Conservation (phyloP, 2,888 invertebrate species). For the Aphelenchoides bicaudatus region DNA sequence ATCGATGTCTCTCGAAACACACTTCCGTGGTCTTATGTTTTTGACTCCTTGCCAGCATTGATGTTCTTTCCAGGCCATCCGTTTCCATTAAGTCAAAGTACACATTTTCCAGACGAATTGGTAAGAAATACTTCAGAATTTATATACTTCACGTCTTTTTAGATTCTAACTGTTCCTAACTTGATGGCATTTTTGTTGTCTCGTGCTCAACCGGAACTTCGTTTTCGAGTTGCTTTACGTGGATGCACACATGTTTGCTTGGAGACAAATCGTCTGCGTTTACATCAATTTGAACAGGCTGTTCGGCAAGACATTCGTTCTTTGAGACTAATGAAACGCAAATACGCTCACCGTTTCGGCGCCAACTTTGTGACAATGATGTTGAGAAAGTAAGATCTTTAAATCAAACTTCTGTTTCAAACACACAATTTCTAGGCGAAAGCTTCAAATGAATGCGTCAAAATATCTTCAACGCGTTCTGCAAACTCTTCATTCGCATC, state of each 20-base stretch:
- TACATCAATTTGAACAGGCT: constrained; percentile 19
- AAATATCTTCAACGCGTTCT: constrained; percentile 25
- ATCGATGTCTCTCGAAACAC: constrained; percentile 36
- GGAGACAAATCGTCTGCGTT: constrained; percentile 23
- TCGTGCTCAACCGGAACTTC: constrained; percentile 30
- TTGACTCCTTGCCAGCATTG: constrained; percentile 35
- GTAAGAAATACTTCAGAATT: too few species aligned
- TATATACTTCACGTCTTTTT: too few species aligned
- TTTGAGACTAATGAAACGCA: constrained; percentile 9
- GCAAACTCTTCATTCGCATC: constrained; percentile 23
- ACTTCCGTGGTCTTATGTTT: constrained; percentile 36
- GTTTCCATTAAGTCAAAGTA: constrained; percentile 18
- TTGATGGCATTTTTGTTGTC: constrained; percentile 38
- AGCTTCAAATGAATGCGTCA: constrained; percentile 25
- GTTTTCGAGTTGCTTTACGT: constrained; percentile 30
- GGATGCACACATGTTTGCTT: constrained; percentile 28
- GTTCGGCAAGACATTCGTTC: constrained; percentile 20
- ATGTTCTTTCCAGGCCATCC: constrained; percentile 34
- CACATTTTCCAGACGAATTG: constrained; percentile 29
- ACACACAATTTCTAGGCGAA: constrained; percentile 24
- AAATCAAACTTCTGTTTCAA: too few species aligned
- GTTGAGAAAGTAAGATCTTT: constrained; percentile 14
- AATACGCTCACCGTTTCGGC: background rate
- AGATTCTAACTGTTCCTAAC: constrained; percentile 37
- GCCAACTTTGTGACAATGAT: background rate